These are phyloP conservation scores for Lytechinus pictus DNA, from an alignment of 35 echinoderm and acorn worm species.

Conservation along the genomic window DNA sequence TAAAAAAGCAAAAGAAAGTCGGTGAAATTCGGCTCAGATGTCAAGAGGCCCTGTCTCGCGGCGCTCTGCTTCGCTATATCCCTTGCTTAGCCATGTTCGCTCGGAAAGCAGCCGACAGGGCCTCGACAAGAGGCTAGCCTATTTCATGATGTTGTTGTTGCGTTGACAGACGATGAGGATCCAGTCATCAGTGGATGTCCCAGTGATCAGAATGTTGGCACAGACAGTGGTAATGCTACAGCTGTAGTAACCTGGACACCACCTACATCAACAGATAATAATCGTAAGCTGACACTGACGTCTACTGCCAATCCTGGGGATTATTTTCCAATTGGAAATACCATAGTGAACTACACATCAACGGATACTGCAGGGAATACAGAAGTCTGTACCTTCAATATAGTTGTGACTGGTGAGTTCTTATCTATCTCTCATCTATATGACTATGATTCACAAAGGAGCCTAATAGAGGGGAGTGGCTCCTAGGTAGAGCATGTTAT, in stretches of 20 bases:
- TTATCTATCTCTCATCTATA: too few relatives aligned
- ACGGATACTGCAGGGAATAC: background rate
- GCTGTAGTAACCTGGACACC: background rate
- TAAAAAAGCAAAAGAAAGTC: too few relatives aligned
- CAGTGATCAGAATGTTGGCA: background rate
- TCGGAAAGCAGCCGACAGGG: too few relatives aligned
- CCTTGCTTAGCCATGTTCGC: too few relatives aligned
- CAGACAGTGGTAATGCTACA: background rate
- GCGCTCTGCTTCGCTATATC: too few relatives aligned
- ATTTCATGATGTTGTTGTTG: too few relatives aligned
- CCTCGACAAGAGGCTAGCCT: too few relatives aligned
- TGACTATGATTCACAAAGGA: too few relatives aligned
- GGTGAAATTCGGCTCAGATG: too few relatives aligned
- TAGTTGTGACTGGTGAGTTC: background rate
- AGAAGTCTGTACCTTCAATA: background rate
- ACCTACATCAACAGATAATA: background rate
- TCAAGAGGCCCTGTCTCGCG: too few relatives aligned
- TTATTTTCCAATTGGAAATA: background rate
- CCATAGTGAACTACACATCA: background rate
- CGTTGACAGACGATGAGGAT: background rate
- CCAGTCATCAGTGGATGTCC: slow-evolving; percentile 13
- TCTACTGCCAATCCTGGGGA: background rate
- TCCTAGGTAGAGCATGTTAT: too few relatives aligned
- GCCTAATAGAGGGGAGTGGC: too few relatives aligned
- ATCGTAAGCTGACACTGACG: background rate